Evolutionary conservation across 2,113 vertebrate genomes (phyloP).

Genomic region (Thunnus thynnus): DNA sequence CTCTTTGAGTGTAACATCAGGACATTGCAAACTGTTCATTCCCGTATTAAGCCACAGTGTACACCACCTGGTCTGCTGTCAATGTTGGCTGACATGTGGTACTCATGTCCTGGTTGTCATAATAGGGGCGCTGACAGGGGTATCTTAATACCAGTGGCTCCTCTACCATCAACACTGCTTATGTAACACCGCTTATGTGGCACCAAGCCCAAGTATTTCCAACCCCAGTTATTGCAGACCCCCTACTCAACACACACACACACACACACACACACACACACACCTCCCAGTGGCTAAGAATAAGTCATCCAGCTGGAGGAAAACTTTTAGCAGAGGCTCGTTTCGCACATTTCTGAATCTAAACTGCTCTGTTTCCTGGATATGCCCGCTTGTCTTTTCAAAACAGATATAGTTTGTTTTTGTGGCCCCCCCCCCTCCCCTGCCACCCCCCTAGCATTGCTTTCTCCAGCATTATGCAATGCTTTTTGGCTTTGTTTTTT

Average conservation of each 20-base stretch:
- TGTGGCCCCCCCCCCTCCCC: conserved; percentile 21
- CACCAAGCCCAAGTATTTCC: conserved; percentile 68
- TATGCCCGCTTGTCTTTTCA: conserved; percentile 30
- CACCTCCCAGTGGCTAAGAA: conserved; percentile 67
- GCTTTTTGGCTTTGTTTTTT: conserved; percentile 21
- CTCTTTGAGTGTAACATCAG: conserved; percentile 7
- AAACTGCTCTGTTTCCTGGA: conserved; percentile 11
- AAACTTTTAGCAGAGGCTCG: conserved; percentile 13
- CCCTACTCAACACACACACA: conserved; percentile 30
- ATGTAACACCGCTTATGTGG: conserved; percentile 74
- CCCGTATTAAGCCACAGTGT: neutral
- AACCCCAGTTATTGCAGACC: conserved; percentile 41
- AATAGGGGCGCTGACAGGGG: conserved; percentile 69
- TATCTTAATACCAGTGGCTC: conserved; percentile 63
- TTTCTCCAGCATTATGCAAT: conserved; percentile 51
- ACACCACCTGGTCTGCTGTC: conserved; percentile 27
- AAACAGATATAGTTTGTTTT: conserved; percentile 51
- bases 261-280: conserved; percentile 30
- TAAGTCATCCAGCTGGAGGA: conserved; percentile 63
- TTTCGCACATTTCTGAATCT: conserved; percentile 18
- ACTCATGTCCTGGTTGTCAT: conserved; percentile 71
- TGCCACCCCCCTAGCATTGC: conserved; percentile 7
- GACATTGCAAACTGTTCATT: neutral
- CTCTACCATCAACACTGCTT: conserved; percentile 73
- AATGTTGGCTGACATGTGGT: conserved; percentile 35